Percentiles rank a stretch among this genome's conserved stretches.
Conservation (phyloP, 2,888 invertebrate species). For the Philereme vetulata region DNA sequence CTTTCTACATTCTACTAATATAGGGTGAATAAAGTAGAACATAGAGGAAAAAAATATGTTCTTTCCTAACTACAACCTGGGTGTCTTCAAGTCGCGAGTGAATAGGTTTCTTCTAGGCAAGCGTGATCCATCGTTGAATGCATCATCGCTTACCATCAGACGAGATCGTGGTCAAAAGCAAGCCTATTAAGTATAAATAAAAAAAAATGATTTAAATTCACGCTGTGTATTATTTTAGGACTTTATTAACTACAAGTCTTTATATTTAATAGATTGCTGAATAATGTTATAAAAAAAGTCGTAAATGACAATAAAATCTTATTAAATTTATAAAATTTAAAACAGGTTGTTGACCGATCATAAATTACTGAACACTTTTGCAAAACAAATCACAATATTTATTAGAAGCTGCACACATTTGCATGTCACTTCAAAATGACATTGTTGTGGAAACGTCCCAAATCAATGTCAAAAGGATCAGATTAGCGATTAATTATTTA, state of each 20-base stretch:
- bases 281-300: conserved; percentile 19
- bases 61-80: too few relatives aligned
- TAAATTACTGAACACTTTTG: conserved; percentile 17
- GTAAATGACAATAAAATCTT: conserved; percentile 4
- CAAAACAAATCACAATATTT: conserved; percentile 24
- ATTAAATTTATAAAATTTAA: conserved; percentile 10
- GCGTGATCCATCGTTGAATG: too few relatives aligned
- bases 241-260: background rate
- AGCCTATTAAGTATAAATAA: too few relatives aligned
- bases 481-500: conserved; percentile 29
- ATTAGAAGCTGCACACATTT: conserved; percentile 23
- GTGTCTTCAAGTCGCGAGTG: too few relatives aligned
- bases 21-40: too few relatives aligned
- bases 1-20: too few relatives aligned
- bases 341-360: conserved; percentile 21
- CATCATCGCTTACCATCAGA: too few relatives aligned
- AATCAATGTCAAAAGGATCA: conserved; percentile 33
- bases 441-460: conserved; percentile 35
- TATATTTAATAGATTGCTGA: conserved; percentile 2
- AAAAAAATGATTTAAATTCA: too few relatives aligned
- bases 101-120: too few relatives aligned
- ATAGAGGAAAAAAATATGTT: too few relatives aligned
- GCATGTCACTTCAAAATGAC: conserved; percentile 38
- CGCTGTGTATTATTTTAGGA: too few relatives aligned
- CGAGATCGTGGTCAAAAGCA: too few relatives aligned